Evolutionary conservation across 2,113 vertebrate genomes (phyloP).

Genomic region (Xiphias gladius): DNA sequence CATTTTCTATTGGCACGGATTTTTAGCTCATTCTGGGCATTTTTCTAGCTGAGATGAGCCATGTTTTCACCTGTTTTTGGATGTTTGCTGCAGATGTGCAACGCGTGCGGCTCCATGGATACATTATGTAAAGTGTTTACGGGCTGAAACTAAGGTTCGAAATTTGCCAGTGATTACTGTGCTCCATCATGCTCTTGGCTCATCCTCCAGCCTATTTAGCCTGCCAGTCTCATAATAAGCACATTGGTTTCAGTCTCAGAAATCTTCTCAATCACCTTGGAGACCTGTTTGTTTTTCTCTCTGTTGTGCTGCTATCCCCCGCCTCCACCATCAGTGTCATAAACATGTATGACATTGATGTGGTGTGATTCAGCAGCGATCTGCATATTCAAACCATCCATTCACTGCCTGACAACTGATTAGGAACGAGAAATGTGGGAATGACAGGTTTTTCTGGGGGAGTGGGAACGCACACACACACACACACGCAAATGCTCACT

Average conservation of each 20-base stretch:
- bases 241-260: conserved; percentile 75
- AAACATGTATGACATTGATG: conserved; percentile 77
- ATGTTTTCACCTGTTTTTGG: conserved; percentile 7
- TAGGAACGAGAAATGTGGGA: conserved; percentile 51
- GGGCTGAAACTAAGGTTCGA: conserved; percentile 60
- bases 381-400: conserved; percentile 74
- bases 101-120: conserved; percentile 28
- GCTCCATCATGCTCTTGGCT: conserved; percentile 71
- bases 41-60: conserved; percentile 4
- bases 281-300: conserved; percentile 80
- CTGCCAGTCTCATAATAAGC: conserved; percentile 77
- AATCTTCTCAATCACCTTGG: conserved; percentile 76
- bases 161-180: conserved; percentile 74
- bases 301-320: conserved; percentile 62
- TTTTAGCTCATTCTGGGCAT: too few species aligned
- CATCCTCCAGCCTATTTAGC: conserved; percentile 71
- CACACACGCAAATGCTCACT: conserved; percentile 16
- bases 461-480: neutral
- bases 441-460: conserved; percentile 58
- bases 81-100: conserved; percentile 6
- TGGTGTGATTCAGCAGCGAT: conserved; percentile 73
- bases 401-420: conserved; percentile 77
- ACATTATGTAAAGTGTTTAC: conserved; percentile 62
- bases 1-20: neutral
- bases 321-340: conserved; percentile 71